Evolutionary conservation across 1,140 invertebrate genomes (phyloP).

Genomic region (Danaus melanippus): DNA sequence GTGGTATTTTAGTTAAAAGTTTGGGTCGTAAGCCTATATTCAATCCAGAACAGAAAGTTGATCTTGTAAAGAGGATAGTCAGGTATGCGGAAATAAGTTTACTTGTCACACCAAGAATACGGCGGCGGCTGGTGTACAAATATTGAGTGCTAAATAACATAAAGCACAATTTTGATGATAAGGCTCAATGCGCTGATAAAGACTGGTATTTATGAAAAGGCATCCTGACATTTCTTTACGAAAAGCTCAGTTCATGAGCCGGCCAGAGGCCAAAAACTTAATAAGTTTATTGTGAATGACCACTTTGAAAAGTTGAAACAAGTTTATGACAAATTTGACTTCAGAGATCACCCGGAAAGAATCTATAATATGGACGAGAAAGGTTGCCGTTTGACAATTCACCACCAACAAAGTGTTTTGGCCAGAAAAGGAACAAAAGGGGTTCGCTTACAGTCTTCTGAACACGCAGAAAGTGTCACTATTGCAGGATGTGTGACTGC

Average conservation of each 20-base stretch:
- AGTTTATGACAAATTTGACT: conserved; percentile 32
- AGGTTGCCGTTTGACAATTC: conserved; percentile 44
- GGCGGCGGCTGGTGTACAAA: conserved; percentile 24
- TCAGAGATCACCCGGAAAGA: conserved; percentile 32
- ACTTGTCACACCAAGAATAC: conserved; percentile 28
- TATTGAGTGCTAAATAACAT: conserved; percentile 26
- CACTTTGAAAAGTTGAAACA: conserved; percentile 36
- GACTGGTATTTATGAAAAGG: conserved; percentile 14
- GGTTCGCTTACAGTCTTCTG: no score
- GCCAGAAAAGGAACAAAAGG: conserved; percentile 49
- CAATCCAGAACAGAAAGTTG: conserved; percentile 25
- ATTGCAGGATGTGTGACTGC: conserved; percentile 46
- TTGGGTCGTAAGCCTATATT: conserved; percentile 30
- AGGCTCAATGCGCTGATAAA: no score
- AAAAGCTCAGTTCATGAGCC: conserved; percentile 54
- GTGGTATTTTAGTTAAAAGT: conserved; percentile 19
- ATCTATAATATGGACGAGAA: conserved; percentile 61
- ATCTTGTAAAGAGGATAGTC: conserved; percentile 28
- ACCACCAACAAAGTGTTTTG: conserved; percentile 41
- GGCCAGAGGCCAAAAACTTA: conserved; percentile 47
- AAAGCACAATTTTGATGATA: conserved; percentile 22
- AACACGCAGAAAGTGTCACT: conserved; percentile 56
- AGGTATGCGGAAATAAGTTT: conserved; percentile 28
- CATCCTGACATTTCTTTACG: conserved; percentile 23
- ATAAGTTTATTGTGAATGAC: conserved; percentile 39